Evolutionary conservation across 2,797 vertebrate genomes (phyloP).

Genomic region (Melanotaenia boesemani): DNA sequence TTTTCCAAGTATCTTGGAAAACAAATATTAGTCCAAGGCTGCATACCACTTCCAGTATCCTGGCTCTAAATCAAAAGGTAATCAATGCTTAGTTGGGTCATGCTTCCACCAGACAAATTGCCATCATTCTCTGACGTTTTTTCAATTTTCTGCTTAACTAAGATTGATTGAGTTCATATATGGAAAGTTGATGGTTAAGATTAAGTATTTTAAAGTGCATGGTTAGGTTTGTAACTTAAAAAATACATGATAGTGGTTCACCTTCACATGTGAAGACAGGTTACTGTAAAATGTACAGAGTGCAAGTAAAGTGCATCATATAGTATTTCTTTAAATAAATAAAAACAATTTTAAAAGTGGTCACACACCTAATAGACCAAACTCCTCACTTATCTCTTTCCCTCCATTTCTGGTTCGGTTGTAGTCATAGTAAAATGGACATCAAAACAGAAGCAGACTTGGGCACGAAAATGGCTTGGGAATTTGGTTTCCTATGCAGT

Average conservation of each 20-base stretch:
- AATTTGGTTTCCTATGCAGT: too few relatives aligned
- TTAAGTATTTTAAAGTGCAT: not conserved
- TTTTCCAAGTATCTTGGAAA: not conserved
- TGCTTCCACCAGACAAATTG: not conserved
- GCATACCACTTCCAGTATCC: not conserved
- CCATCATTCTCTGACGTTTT: not conserved
- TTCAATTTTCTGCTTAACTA: not conserved
- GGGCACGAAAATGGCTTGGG: not conserved
- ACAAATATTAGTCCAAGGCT: not conserved
- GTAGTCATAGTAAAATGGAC: too few relatives aligned
- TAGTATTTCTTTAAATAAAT: not conserved
- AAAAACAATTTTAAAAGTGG: not conserved
- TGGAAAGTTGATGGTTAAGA: not conserved
- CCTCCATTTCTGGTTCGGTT: too few relatives aligned
- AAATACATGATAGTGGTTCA: not conserved
- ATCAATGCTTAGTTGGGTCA: not conserved
- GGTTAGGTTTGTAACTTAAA: not conserved
- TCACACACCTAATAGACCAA: not conserved
- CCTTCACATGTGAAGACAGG: not conserved
- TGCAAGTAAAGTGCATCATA: not conserved
- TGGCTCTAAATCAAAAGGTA: not conserved
- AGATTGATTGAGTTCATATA: not conserved
- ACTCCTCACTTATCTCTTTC: not conserved
- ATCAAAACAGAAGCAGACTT: not conserved
- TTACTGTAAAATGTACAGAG: not conserved